Evolutionary conservation across 2,888 invertebrate species (phyloP), one percentile per base, ranked within the genome.

Genomic region (Gerris lacustris): DNA sequence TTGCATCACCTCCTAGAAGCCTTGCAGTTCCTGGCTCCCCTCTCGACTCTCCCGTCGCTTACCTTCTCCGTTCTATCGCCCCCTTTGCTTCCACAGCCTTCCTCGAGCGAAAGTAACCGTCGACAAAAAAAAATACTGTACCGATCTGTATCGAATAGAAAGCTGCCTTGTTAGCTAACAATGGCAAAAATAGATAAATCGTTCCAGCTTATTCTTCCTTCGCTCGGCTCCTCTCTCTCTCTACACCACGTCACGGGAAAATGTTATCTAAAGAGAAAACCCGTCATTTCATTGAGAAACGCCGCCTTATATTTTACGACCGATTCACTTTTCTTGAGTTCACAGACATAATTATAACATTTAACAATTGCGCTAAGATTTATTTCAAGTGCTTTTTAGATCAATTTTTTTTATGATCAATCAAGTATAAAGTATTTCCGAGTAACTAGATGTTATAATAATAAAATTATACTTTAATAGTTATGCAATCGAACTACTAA

Each of bases 101-200:
- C 15, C 55, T 55, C 9, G 55, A 55, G 55, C 55, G 55, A 55
- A 55, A 55, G 55, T 55, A 15, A 55, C 1, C 55, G 31, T 55
- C 55, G 55, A 11, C 55, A 55, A 55, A 31, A 31, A 31, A 31
- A 55, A 2, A 55, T 15, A 55, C 55, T 9, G 55, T 55, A 55
- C 55, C 15, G 55, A 55, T 55, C 55, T 55, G 55, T 55, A 55
- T 55, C 55, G 55, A 55, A 55, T 55, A 55, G 55, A 55, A 55
- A 55, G 55, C 55, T 15, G 5, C 11, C 55, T 55, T 55, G 55
- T 55, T 55, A 55, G 55, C 55, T 55, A 55, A 55, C 55, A 11
- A 55, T 11, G 15, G 31, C 31, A 31, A 31, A 31, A 15, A 9
- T 55, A 55, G 55, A 55, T 55, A 55, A 55, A 55, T 55, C 15